Evolutionary conservation across 1,140 invertebrate genomes (phyloP).

Genomic region (Tachypleus tridentatus): DNA sequence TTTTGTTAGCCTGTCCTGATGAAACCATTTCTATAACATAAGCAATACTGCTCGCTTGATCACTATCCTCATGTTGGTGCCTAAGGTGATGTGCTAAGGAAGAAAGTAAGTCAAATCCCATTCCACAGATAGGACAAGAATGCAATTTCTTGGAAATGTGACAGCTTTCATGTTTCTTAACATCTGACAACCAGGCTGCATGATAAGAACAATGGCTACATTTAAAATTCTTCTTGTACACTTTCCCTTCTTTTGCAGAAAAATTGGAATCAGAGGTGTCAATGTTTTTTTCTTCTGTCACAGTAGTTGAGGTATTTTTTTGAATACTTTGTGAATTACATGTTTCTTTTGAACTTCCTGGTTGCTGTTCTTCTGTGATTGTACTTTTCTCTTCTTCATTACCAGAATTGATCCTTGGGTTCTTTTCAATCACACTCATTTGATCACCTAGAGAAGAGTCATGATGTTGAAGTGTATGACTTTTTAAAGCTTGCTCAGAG

Average conservation of each 20-base stretch:
- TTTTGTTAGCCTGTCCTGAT: neutral
- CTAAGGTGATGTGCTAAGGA: constrained; percentile 15
- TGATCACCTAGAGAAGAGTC: constrained; percentile 8
- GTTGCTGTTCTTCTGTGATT: constrained; percentile 6
- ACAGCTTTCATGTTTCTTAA: constrained; percentile 34
- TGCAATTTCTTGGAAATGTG: constrained; percentile 16
- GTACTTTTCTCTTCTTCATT: neutral
- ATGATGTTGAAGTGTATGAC: constrained; percentile 60
- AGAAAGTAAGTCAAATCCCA: constrained; percentile 17
- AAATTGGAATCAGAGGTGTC: constrained; percentile 25
- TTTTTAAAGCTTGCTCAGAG: constrained; percentile 80
- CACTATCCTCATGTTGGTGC: constrained; percentile 14
- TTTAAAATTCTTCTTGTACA: constrained; percentile 36
- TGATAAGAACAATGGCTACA: constrained; percentile 41
- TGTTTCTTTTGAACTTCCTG: constrained; percentile 9
- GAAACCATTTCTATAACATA: constrained; percentile 8
- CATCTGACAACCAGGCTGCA: constrained; percentile 43
- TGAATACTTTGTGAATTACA: neutral
- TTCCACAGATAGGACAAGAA: constrained; percentile 18
- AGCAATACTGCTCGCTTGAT: constrained; percentile 18
- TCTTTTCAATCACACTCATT: constrained; percentile 4
- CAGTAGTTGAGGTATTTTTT: neutral
- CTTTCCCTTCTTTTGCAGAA: constrained; percentile 38
- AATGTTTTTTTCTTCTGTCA: neutral
- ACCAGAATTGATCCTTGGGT: neutral